A percentile compares a stretch with the other conserved stretches of the same genome.
These are phyloP conservation scores for Arge pagana DNA, from an alignment of 2,888 invertebrate species.

Conservation along the genomic window DNA sequence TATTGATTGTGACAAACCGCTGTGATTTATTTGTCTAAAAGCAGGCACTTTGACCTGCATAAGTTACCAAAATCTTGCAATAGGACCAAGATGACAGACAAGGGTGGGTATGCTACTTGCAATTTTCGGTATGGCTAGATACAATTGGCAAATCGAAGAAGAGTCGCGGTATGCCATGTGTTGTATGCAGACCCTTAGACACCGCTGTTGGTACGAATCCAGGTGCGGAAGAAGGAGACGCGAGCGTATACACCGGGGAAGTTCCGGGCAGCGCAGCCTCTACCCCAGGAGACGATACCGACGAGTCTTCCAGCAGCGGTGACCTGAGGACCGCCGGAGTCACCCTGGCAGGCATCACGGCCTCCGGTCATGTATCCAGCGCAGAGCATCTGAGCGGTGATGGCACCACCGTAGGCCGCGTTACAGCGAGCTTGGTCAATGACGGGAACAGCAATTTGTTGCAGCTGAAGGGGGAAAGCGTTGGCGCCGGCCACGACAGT, in stretches of 20 bases:
- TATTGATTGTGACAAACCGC: too few relatives aligned
- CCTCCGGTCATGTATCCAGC: slow-evolving; percentile 14
- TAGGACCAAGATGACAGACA: too few relatives aligned
- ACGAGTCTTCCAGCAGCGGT: neutral
- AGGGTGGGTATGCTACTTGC: too few relatives aligned
- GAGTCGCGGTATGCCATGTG: too few relatives aligned
- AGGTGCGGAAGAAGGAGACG: neutral
- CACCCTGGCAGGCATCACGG: slow-evolving; percentile 16
- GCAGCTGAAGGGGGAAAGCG: neutral
- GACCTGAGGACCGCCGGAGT: slow-evolving; percentile 18
- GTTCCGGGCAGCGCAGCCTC: slow-evolving; percentile 8
- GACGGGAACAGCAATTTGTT: slow-evolving; percentile 4
- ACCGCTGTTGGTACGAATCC: neutral
- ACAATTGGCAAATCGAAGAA: too few relatives aligned
- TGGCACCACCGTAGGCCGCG: slow-evolving; percentile 17
- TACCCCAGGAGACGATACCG: slow-evolving; percentile 19
- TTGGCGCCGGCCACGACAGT: neutral
- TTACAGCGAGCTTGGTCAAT: slow-evolving; percentile 9
- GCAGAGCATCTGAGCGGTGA: slow-evolving; percentile 22
- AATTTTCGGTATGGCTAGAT: too few relatives aligned
- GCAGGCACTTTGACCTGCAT: too few relatives aligned
- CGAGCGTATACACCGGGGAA: slow-evolving; percentile 15
- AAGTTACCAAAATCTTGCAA: too few relatives aligned
- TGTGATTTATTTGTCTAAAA: too few relatives aligned
- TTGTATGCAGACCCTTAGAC: too few relatives aligned